These are phyloP conservation scores for Columba livia DNA, from an alignment of 2,113 vertebrate genomes.

Conservation along the genomic window DNA sequence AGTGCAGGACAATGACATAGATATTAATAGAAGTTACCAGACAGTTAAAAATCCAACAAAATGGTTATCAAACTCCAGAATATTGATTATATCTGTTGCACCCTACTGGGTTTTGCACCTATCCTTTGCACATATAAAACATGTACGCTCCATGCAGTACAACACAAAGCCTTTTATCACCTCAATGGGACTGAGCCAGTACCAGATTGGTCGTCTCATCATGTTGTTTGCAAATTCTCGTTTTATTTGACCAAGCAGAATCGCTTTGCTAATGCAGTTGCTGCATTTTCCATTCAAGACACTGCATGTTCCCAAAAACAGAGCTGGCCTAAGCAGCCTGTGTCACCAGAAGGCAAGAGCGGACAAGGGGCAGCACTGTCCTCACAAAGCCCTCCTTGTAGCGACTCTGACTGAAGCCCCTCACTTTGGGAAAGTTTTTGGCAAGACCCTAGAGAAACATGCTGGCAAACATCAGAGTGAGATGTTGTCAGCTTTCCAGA, in stretches of 20 bases:
- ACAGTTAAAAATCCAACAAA: background rate
- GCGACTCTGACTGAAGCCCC: background rate
- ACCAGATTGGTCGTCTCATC: background rate
- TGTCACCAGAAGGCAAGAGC: background rate
- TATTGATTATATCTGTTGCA: background rate
- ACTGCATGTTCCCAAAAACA: background rate
- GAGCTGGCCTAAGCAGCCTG: background rate
- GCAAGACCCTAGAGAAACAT: background rate
- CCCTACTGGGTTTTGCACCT: background rate
- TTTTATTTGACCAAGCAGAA: background rate
- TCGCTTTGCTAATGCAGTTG: accelerated
- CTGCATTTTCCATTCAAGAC: background rate
- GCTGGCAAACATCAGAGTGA: background rate
- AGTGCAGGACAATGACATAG: background rate
- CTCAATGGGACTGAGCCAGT: background rate
- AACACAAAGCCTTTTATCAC: background rate
- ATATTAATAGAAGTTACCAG: background rate
- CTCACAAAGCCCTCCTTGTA: constrained; percentile 24
- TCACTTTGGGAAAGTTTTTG: background rate
- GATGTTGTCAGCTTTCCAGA: background rate
- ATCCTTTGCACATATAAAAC: background rate
- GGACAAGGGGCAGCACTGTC: background rate
- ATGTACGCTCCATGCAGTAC: accelerated
- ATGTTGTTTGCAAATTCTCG: background rate
- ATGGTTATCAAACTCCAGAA: background rate